These are phyloP conservation scores for Octomys mimax DNA, from an alignment of 2,797 vertebrate genomes.

Conservation along the genomic window DNA sequence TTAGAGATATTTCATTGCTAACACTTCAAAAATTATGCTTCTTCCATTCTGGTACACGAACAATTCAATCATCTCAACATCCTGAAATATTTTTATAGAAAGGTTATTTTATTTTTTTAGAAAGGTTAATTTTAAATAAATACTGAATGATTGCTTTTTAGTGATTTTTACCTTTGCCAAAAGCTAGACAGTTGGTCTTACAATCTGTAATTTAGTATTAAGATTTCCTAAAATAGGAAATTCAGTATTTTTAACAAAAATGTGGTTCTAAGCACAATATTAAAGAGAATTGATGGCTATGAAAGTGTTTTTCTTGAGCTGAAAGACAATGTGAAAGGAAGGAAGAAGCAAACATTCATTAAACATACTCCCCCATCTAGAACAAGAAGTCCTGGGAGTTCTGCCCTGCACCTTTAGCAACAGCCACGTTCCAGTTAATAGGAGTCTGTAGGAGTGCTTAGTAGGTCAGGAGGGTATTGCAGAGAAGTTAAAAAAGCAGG, in stretches of 20 bases:
- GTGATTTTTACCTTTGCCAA: constrained; percentile 53
- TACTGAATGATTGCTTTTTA: constrained; percentile 29
- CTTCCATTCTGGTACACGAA: constrained; percentile 19
- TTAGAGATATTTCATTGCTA: constrained; percentile 62
- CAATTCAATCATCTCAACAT: constrained; percentile 41
- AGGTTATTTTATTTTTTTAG: background rate
- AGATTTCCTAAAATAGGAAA: constrained; percentile 45
- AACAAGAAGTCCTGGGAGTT: constrained; percentile 24
- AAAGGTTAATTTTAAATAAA: constrained; percentile 63
- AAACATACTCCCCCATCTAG: constrained; percentile 8
- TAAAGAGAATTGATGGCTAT: constrained; percentile 49
- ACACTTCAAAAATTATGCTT: constrained; percentile 51
- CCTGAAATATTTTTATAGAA: constrained; percentile 52
- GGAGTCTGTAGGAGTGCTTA: constrained; percentile 21
- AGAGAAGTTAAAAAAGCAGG: constrained; percentile 62
- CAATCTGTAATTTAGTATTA: constrained; percentile 44
- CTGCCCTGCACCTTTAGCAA: constrained; percentile 8
- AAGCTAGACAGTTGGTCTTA: background rate
- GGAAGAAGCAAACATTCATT: constrained; percentile 1
- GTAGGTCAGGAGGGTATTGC: constrained; percentile 48
- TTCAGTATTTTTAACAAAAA: constrained; percentile 62
- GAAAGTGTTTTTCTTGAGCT: constrained; percentile 22
- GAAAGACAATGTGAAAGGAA: background rate
- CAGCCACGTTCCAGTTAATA: constrained; percentile 42
- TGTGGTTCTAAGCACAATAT: constrained; percentile 29